Evolutionary conservation across 2,888 invertebrate species (phyloP).

Genomic region (Lobophora halterata): DNA sequence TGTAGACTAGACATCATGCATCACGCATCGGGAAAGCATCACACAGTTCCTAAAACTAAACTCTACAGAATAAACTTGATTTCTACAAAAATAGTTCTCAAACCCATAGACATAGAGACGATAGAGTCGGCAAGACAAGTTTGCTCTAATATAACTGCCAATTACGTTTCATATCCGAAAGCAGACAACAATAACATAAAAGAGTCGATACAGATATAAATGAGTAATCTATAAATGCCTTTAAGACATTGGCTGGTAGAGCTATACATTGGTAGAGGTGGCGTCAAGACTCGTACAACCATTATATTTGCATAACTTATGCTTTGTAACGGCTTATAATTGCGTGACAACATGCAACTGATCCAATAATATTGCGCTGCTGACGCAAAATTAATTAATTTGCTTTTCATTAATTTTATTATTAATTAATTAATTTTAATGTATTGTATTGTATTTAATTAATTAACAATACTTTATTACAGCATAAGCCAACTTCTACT

Average conservation of each 20-base stretch:
- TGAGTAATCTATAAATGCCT: constrained; percentile 79
- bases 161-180: constrained; percentile 65
- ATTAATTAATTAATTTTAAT: no score
- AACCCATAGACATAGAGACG: constrained; percentile 15
- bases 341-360: no score
- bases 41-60: constrained; percentile 20
- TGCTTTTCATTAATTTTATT: no score
- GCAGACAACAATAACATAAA: constrained; percentile 74
- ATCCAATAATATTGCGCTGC: no score
- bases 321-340: no score
- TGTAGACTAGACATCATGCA: constrained; percentile 26
- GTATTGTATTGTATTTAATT: no score
- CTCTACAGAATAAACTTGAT: background rate
- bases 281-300: no score
- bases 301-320: no score
- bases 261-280: constrained; percentile 39
- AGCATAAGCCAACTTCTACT: no score
- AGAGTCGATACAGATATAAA: constrained; percentile 76
- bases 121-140: constrained; percentile 34
- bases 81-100: constrained; percentile 28
- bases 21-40: constrained; percentile 25
- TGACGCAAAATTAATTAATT: no score
- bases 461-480: no score
- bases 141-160: constrained; percentile 55
- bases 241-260: constrained; percentile 62